Evolutionary conservation across 2,888 invertebrate species (phyloP), one percentile per base, ranked within the genome.

Genomic region (Coronaproctus castanopsis): DNA sequence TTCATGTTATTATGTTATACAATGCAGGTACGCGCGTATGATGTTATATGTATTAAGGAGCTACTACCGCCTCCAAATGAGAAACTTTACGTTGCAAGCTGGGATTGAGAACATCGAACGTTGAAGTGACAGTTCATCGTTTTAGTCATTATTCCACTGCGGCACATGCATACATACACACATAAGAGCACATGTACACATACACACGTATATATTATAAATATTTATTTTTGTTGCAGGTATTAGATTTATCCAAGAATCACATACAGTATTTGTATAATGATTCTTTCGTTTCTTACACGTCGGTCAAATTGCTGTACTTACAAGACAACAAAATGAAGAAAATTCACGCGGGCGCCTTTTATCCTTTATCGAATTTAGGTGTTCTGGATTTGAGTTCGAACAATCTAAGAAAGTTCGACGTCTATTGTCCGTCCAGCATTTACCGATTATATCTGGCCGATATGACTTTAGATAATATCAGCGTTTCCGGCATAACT

Each of bases 321-420:
- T 52, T 59, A n/a, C 24, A 50, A 18, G 20, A 24, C 1, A 59
- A 59, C 22, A 2, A 24, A 2, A 59, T 59, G 20, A 52, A 52
- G 1, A 14, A 5, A 19, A 21, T 59, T 8, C 55, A 55, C n/a
- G 21, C 24, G 18, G 20, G 36, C 20, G 48, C 52, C 19, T 51
- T 59, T 24, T 14, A 23, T n/a, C 56, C 55, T 5, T 52, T 59
- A 8, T 14, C 52, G n/a, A 51, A 52, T 19, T 22, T 59, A 8
- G 18, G 21, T n/a, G 59, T 59, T 5, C 36, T 59, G 21, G 59
- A 59, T 56, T 36, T 59, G 55, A 59, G 55, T 20, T 18, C 8
- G n/a, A 59, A 59, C 52, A 48, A 8, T 3, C 14, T 59, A 20
- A 19, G 10, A 8, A 51, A 56, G 21, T 24, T 59, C 10, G 52